These are phyloP conservation scores for Neuroterus valhalla DNA, from an alignment of 1,140 invertebrate genomes.

Conservation along the genomic window DNA sequence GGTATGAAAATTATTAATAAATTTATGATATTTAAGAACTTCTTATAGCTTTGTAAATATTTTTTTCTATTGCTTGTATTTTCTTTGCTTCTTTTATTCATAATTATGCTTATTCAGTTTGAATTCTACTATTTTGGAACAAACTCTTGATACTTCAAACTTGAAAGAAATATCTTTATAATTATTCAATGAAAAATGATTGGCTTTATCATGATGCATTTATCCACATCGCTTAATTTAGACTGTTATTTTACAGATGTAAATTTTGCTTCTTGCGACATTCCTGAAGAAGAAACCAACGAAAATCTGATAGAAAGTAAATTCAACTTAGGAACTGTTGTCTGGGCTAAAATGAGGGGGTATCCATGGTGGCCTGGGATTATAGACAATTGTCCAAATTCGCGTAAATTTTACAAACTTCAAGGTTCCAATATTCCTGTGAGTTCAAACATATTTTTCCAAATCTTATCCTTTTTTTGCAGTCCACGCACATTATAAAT, in stretches of 20 bases:
- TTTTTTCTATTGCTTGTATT: no score
- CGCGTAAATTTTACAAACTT: slow-evolving; percentile 78
- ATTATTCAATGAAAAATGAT: no score
- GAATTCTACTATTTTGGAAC: no score
- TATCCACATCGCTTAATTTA: no score
- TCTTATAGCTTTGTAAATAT: no score
- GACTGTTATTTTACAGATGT: slow-evolving; percentile 66
- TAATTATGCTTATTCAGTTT: no score
- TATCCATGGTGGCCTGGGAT: slow-evolving; percentile 86
- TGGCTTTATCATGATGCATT: no score
- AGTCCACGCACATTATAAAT: not conserved
- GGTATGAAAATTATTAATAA: not conserved
- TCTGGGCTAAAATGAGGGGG: slow-evolving; percentile 78
- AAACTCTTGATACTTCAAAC: no score
- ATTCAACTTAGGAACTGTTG: slow-evolving; percentile 79
- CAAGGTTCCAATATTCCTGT: slow-evolving; percentile 75
- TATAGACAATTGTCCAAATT: slow-evolving; percentile 82
- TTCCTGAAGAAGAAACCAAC: slow-evolving; percentile 68
- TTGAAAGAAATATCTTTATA: no score
- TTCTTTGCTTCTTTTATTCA: no score
- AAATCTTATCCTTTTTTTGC: not conserved
- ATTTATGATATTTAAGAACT: no score
- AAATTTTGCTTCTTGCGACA: slow-evolving; percentile 72
- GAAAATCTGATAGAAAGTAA: slow-evolving; percentile 77
- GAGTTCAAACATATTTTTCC: slow-evolving; percentile 46